Conservation (phyloP, 1,140 invertebrate genomes). For the Ptiloglossa arizonensis region DNA sequence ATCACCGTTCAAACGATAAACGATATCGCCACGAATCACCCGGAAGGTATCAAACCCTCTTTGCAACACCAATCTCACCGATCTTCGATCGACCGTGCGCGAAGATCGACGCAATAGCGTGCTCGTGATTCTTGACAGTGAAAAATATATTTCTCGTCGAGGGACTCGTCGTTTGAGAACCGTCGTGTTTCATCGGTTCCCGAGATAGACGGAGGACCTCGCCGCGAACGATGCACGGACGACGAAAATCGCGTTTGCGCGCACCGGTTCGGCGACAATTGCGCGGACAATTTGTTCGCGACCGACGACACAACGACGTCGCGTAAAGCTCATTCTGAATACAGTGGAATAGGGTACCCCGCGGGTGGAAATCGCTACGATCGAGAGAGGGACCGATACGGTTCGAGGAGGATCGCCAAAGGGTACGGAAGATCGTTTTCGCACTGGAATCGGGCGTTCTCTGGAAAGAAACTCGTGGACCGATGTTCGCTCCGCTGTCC, state of each 20-base stretch:
- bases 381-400: constrained; percentile 54
- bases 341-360: background rate
- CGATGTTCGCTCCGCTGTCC: no score
- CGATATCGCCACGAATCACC: no score
- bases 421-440: no score
- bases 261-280: constrained; percentile 70
- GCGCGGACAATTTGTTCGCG: constrained; percentile 69
- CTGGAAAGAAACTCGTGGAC: no score
- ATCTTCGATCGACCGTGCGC: no score
- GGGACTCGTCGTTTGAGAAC: constrained; percentile 53
- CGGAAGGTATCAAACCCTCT: no score
- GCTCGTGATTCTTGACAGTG: no score
- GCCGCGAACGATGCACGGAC: constrained; percentile 17
- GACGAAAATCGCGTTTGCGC: constrained; percentile 59
- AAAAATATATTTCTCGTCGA: no score
- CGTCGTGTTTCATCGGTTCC: constrained; percentile 46
- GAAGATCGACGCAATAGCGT: no score
- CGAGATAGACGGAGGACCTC: constrained; percentile 43
- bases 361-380: constrained; percentile 36
- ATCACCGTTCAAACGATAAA: background rate
- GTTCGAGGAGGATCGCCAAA: constrained; percentile 29
- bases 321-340: no score
- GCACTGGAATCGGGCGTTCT: no score
- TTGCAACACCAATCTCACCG: no score
- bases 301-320: constrained; percentile 48